Evolutionary conservation across 2,113 vertebrate species (phyloP).

Genomic region (Chloropsis cyanopogon): DNA sequence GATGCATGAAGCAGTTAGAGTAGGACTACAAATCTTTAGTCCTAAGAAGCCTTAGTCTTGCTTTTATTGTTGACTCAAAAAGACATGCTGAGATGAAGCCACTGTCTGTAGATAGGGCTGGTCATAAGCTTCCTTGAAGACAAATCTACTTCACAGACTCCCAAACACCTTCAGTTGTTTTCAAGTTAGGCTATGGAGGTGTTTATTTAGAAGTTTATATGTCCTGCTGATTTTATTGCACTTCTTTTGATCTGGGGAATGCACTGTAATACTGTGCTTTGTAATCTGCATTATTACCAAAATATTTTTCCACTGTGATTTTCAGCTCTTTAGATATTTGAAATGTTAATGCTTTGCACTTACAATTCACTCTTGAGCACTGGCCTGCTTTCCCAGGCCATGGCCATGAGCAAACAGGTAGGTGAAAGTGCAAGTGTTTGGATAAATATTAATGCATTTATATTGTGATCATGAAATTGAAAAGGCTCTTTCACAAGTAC

Average conservation of each 20-base stretch:
- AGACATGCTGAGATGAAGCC: background rate
- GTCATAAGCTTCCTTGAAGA: background rate
- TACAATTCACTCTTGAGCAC: background rate
- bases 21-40: background rate
- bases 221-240: background rate
- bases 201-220: background rate
- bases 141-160: background rate
- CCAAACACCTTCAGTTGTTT: background rate
- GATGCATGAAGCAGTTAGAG: background rate
- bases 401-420: background rate
- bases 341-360: background rate
- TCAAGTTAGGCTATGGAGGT: background rate
- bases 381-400: background rate
- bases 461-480: background rate
- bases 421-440: background rate
- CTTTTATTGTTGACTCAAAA: background rate
- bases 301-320: background rate
- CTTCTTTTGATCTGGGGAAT: background rate
- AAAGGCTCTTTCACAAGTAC: background rate
- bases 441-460: background rate
- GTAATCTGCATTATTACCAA: background rate
- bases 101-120: background rate
- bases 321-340: background rate
- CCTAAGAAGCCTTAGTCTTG: background rate
- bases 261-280: background rate